A percentile compares a stretch with the other conserved stretches of the same genome.
Conservation (phyloP, 2,888 invertebrate species). For the Nomada ruficornis region DNA sequence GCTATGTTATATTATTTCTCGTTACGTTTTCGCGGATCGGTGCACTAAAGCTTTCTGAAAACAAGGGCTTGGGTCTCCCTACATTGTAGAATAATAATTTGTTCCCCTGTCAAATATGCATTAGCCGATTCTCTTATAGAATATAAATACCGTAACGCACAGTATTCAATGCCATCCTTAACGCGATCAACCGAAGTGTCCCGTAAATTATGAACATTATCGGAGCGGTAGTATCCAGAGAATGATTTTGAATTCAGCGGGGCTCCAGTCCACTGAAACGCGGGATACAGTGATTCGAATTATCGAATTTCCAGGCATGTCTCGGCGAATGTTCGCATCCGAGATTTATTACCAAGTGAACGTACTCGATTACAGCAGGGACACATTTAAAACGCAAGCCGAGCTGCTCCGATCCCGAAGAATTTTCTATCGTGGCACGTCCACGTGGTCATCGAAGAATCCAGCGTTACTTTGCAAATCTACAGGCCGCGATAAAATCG, state of each 20-base stretch:
- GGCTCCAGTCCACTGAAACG: not conserved
- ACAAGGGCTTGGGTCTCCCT: too few species aligned
- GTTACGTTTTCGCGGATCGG: too few species aligned
- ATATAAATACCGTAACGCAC: not conserved
- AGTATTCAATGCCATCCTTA: not conserved
- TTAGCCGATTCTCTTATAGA: not conserved
- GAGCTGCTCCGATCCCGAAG: not conserved
- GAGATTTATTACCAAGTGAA: slow-evolving; percentile 28
- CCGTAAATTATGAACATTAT: slow-evolving; percentile 11
- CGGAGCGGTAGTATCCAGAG: not conserved
- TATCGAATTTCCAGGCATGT: slow-evolving; percentile 25
- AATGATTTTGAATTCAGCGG: slow-evolving; percentile 13
- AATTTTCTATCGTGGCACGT: slow-evolving; percentile 44
- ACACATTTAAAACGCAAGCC: slow-evolving; percentile 29
- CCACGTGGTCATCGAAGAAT: slow-evolving; percentile 42
- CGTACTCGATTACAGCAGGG: not conserved
- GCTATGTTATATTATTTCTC: too few species aligned
- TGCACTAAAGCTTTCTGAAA: too few species aligned
- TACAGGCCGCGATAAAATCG: slow-evolving; percentile 51
- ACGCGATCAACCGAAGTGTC: not conserved
- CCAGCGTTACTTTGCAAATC: slow-evolving; percentile 55
- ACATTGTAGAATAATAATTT: not conserved
- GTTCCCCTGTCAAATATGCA: not conserved
- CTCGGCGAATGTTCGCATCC: slow-evolving; percentile 9
- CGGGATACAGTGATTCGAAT: slow-evolving; percentile 17